phyloP scores from a whole-genome alignment of 2,888 invertebrate genomes.

The Anoplius nigerrimus region DNA sequence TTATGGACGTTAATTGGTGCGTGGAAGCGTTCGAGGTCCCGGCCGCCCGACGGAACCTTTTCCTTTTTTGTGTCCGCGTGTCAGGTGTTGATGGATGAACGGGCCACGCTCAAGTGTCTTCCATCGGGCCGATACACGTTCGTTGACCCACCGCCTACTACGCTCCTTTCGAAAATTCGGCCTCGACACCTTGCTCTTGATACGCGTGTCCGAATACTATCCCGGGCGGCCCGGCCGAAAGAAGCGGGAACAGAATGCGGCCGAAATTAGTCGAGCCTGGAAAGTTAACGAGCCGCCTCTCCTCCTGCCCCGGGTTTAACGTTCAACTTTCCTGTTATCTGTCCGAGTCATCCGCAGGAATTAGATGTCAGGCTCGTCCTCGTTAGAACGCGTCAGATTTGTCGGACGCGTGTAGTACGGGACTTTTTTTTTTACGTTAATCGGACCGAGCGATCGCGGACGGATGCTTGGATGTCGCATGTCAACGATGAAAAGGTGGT shows the following conservation, averaged over 20 bases:
- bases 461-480: no score
- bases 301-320: background rate
- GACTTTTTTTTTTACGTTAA: no score
- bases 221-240: no score
- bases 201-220: no score
- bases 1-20: slow-evolving; percentile 53
- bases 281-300: background rate
- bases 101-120: slow-evolving; percentile 28
- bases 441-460: no score
- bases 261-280: background rate
- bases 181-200: slow-evolving; percentile 1
- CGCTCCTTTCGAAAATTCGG: slow-evolving; percentile 26
- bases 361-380: slow-evolving; percentile 37
- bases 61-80: slow-evolving; percentile 18
- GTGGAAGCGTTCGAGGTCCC: background rate
- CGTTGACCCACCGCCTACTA: slow-evolving; percentile 36
- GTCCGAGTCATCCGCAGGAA: slow-evolving; percentile 47
- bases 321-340: background rate
- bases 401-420: no score
- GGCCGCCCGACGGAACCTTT: background rate
- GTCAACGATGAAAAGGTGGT: no score
- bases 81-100: slow-evolving; percentile 49
- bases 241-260: no score
- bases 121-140: slow-evolving; percentile 29
- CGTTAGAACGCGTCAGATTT: background rate